Evolutionary conservation across 2,113 vertebrate species (phyloP).

Genomic region (Notarius lentiginosus): DNA sequence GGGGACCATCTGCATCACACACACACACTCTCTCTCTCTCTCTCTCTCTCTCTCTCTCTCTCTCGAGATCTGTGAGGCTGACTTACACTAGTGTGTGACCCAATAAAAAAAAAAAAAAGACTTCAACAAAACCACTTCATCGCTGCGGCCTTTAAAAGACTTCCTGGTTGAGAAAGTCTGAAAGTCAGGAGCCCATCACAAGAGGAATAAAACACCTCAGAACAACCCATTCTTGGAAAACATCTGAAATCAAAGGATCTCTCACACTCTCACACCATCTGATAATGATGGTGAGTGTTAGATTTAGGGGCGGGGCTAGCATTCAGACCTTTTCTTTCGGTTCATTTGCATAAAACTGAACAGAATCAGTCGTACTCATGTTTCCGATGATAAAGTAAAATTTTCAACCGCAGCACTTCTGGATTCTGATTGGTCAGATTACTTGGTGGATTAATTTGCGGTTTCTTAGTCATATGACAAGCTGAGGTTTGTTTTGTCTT

Average conservation of each 20-base stretch:
- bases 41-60: background rate
- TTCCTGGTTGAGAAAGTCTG: background rate
- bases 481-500: background rate
- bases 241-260: background rate
- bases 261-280: too few relatives aligned
- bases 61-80: conserved; percentile 32
- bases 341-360: background rate
- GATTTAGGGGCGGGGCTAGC: background rate
- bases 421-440: background rate
- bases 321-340: background rate
- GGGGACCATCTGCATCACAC: conserved; percentile 50
- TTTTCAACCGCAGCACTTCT: background rate
- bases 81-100: conserved; percentile 22
- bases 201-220: background rate
- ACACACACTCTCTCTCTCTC: conserved; percentile 2
- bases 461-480: background rate
- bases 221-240: background rate
- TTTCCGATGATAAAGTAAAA: background rate
- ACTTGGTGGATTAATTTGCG: background rate
- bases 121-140: background rate
- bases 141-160: background rate
- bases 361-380: background rate
- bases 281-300: too few relatives aligned
- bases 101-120: background rate
- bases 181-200: background rate